A percentile compares a stretch with the other conserved stretches of the same genome.
These are phyloP conservation scores for Protodeltote pygarga DNA, from an alignment of 2,888 invertebrate species.

Conservation along the genomic window DNA sequence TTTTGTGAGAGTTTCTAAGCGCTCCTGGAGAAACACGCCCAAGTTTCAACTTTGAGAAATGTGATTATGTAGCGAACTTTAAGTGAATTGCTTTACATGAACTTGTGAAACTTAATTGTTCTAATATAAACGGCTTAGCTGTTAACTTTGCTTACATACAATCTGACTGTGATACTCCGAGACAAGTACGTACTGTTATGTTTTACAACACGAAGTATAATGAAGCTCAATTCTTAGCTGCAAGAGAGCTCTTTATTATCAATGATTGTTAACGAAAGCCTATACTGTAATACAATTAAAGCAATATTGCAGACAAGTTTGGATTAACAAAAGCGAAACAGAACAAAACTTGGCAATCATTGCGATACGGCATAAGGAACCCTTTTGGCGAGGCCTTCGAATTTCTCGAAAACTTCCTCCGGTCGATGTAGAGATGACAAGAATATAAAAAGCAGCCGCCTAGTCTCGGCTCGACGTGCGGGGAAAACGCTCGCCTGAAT, in stretches of 20 bases:
- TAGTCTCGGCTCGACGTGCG: constrained; percentile 66
- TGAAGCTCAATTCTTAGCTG: constrained; percentile 14
- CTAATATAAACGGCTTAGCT: constrained; percentile 74
- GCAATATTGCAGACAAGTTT: constrained; percentile 38
- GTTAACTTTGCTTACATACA: constrained; percentile 70
- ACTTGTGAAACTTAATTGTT: constrained; percentile 79
- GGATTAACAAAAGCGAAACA: constrained; percentile 42
- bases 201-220: constrained; percentile 6
- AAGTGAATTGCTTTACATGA: constrained; percentile 79
- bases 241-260: constrained; percentile 27
- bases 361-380: constrained; percentile 46
- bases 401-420: constrained; percentile 55
- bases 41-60: constrained; percentile 72
- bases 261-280: constrained; percentile 46
- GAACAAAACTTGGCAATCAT: constrained; percentile 60
- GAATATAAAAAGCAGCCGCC: constrained; percentile 77
- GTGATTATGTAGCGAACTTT: constrained; percentile 79
- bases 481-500: constrained; percentile 79
- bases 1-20: constrained; percentile 53
- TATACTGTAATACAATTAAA: constrained; percentile 51
- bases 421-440: constrained; percentile 58
- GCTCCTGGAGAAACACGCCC: constrained; percentile 53
- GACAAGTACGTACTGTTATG: constrained; percentile 5
- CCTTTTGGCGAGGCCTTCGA: constrained; percentile 52
- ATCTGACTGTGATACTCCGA: constrained; percentile 52